These are phyloP conservation scores for Liodrosophila aerea DNA, from an alignment of 2,888 invertebrate species.

Conservation along the genomic window DNA sequence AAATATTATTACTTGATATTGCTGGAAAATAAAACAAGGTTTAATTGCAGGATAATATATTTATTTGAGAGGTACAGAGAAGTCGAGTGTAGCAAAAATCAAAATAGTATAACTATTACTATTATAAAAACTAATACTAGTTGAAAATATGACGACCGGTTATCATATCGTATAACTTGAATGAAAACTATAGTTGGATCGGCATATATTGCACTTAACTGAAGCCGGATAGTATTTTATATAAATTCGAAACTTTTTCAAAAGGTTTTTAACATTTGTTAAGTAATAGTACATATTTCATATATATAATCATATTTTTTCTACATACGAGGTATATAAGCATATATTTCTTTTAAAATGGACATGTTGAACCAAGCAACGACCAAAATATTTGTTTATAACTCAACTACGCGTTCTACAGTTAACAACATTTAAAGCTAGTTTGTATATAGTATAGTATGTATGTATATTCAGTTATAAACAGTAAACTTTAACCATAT, in stretches of 20 bases:
- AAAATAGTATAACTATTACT: too few species aligned
- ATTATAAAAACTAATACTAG: slow-evolving; percentile 2
- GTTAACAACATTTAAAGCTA: slow-evolving; percentile 67
- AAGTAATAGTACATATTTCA: background rate
- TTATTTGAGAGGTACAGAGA: slow-evolving; percentile 42
- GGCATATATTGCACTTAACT: slow-evolving; percentile 41
- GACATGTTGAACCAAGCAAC: slow-evolving; percentile 66
- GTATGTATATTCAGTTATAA: slow-evolving; percentile 28
- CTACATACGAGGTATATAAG: background rate
- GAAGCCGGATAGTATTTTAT: slow-evolving; percentile 12
- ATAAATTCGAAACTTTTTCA: slow-evolving; percentile 31
- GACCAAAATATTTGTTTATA: slow-evolving; percentile 46
- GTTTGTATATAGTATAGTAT: slow-evolving; percentile 14
- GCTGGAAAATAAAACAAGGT: background rate
- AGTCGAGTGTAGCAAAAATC: slow-evolving; percentile 60
- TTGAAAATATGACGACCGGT: slow-evolving; percentile 1
- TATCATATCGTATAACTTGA: too few species aligned
- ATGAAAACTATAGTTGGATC: too few species aligned
- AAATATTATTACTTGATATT: too few species aligned
- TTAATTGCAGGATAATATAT: slow-evolving; percentile 3
- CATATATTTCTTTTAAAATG: slow-evolving; percentile 43
- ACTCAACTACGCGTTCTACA: slow-evolving; percentile 52
- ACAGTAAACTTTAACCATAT: slow-evolving; percentile 18
- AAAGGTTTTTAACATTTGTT: too few species aligned
- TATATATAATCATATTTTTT: slow-evolving; percentile 12